phyloP scores from a whole-genome alignment of 92 coral and sea anemone species.

The Palythoa caribaeorum region DNA sequence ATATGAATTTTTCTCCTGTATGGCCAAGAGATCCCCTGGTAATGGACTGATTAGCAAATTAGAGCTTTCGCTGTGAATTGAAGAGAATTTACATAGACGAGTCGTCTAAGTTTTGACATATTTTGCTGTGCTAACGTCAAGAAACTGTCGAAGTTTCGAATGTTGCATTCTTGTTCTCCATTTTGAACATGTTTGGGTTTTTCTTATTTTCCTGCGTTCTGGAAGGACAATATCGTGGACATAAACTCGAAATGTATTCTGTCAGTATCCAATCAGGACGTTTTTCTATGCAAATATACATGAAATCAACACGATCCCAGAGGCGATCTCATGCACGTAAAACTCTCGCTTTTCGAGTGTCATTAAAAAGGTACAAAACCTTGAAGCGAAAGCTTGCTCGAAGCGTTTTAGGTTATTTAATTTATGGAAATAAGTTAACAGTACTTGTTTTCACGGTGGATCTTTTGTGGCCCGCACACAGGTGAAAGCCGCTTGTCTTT shows the following conservation, averaged over 20 bases:
- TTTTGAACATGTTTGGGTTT: conserved; percentile 11
- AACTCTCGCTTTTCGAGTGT: conserved; percentile 8
- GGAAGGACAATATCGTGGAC: not conserved
- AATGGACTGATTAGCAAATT: conserved; percentile 50
- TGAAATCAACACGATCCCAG: conserved; percentile 8
- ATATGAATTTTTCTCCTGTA: conserved; percentile 40
- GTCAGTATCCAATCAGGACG: conserved; percentile 27
- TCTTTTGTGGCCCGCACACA: conserved; percentile 18
- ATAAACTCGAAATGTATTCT: conserved; percentile 27
- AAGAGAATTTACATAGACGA: conserved; percentile 28
- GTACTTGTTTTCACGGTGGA: not conserved
- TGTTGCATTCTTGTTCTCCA: not conserved
- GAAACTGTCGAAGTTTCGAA: not conserved
- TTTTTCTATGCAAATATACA: conserved; percentile 18
- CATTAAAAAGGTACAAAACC: not conserved
- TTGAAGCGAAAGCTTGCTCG: conserved; percentile 5
- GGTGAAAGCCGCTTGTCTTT: not conserved
- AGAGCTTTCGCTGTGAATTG: conserved; percentile 42
- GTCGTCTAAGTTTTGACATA: not conserved
- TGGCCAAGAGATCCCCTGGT: conserved; percentile 49
- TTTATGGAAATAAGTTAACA: not conserved
- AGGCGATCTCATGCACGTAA: conserved; percentile 14
- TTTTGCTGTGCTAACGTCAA: not conserved
- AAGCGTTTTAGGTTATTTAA: conserved; percentile 5
- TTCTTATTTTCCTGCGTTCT: conserved; percentile 6